Percentiles rank a stretch among this genome's conserved stretches.
These are phyloP conservation scores for Craterocephalus amniculus DNA, from an alignment of 2,797 vertebrate genomes.

Conservation along the genomic window DNA sequence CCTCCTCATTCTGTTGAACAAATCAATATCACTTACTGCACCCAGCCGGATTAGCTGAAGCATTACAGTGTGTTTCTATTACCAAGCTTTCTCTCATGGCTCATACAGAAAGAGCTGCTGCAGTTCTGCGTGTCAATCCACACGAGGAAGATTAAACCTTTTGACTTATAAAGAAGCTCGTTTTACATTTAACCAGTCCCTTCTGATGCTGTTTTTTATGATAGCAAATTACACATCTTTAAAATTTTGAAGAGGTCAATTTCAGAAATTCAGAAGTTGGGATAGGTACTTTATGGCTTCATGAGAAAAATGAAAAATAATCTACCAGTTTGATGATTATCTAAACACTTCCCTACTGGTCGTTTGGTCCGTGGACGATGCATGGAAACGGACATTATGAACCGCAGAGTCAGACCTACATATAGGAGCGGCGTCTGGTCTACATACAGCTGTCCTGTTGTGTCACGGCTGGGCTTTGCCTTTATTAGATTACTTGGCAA, in stretches of 20 bases:
- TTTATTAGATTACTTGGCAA: constrained; percentile 39
- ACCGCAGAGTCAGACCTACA: constrained; percentile 5
- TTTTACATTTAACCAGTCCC: neutral
- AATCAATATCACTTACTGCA: constrained; percentile 61
- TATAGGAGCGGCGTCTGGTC: constrained; percentile 1
- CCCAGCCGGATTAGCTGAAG: constrained; percentile 34
- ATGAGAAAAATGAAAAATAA: neutral
- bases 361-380: neutral
- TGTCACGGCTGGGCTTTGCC: constrained; percentile 18
- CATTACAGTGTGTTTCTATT: constrained; percentile 38
- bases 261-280: neutral
- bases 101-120: constrained; percentile 18
- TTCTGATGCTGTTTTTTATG: neutral
- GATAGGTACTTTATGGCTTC: neutral
- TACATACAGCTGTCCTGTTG: constrained; percentile 35
- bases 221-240: neutral
- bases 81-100: constrained; percentile 18
- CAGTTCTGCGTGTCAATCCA: neutral
- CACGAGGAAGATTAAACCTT: neutral
- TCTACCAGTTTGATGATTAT: neutral
- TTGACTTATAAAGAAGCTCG: neutral
- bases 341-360: neutral
- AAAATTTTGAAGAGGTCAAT: neutral
- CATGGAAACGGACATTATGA: constrained; percentile 10
- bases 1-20: constrained; percentile 32